Conservation (phyloP, 2,113 vertebrate genomes). For the Burhinus oedicnemus region DNA sequence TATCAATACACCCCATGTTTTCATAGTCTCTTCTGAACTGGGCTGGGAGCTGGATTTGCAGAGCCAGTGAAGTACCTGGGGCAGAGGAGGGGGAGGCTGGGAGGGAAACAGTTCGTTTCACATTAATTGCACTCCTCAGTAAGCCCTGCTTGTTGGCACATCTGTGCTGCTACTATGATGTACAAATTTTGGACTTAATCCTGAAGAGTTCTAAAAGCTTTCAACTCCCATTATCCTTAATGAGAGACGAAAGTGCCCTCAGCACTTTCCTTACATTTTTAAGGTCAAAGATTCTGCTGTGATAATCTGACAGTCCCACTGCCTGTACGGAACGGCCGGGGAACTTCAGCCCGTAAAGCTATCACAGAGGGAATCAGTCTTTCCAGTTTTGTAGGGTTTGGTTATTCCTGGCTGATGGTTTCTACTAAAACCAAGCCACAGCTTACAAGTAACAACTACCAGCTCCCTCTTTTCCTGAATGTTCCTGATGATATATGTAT, state of each 20-base stretch:
- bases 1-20: constrained; percentile 55
- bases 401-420: background rate
- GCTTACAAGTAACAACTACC: background rate
- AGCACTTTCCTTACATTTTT: constrained; percentile 7
- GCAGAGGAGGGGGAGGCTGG: background rate
- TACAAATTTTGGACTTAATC: constrained; percentile 26
- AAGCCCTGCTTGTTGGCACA: background rate
- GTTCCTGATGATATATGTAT: background rate
- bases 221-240: constrained; percentile 50
- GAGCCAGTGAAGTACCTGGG: constrained; percentile 71
- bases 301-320: background rate
- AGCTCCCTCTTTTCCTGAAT: background rate
- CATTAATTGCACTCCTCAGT: constrained; percentile 43
- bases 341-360: background rate
- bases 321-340: background rate
- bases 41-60: constrained; percentile 59
- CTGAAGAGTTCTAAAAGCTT: constrained; percentile 49
- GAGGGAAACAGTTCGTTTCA: constrained; percentile 77
- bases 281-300: constrained; percentile 24
- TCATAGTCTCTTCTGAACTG: constrained; percentile 72
- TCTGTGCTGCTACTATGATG: constrained; percentile 10
- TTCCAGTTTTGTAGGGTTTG: background rate
- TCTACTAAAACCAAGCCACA: background rate
- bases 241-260: background rate
- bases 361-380: background rate